Evolutionary conservation across 1,140 invertebrate species (phyloP), one percentile per base, ranked within the genome.

Genomic region (Drosophila bocqueti): DNA sequence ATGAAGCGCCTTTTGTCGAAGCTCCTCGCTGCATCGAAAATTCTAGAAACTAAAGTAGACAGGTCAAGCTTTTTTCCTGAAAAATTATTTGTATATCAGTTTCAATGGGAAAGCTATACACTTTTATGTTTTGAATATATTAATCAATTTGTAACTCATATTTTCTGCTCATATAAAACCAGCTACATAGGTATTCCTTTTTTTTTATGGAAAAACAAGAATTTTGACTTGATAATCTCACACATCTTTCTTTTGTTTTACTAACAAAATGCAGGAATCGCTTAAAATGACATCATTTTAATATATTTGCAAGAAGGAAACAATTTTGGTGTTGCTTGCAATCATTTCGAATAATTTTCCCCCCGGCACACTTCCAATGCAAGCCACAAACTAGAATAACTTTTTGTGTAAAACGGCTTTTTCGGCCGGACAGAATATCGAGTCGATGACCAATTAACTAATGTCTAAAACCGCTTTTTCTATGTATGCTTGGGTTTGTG

Each of bases 401-500:
- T 64, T 18, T 55, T 26, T 58, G 43, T 45, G 43, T 58, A 21
- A 52, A 42, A 21, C 34, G 24, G 4, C 61, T 38, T 63, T 24
- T 18, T 64, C 54, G 21, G 26, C 36, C 36, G 11, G 15, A 59
- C 38, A 26, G 16, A 21, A 60, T 43, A 60, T 43, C 57, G 16
- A 61, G 31, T 61, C 40, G 62, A 45, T 61, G 62, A 61, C 54
- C 62, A 65, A 65, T 65, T 65, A 65, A 61, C 29, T 43, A 45
- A 65, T 65, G 31, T 61, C 43, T 21, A 61, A 65, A 65, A 45
- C 62, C 38, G 62, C 57, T 61, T 69, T 40, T 55, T 40, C 34
- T 7, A 24, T 38, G 52, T 4, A 16, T 38, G 52, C 52, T 16
- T 15, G 18, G 18, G 10, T 38, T 31, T 34, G 15, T 11, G 46